These are phyloP conservation scores for Andrena cerasifolii DNA, from an alignment of 1,140 invertebrate species.

Conservation along the genomic window DNA sequence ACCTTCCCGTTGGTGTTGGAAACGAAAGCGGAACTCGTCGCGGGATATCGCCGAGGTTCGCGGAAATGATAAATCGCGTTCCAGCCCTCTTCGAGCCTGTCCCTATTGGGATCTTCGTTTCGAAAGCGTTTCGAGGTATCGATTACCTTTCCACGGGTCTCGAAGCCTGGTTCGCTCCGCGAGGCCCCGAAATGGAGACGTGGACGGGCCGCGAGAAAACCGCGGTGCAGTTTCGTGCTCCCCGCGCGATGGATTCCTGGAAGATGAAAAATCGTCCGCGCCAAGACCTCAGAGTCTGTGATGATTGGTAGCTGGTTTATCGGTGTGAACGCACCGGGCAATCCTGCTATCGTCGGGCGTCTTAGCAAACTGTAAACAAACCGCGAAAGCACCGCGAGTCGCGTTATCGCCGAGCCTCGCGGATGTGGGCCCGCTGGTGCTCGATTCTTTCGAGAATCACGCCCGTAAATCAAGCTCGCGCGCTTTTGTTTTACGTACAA, in stretches of 20 bases:
- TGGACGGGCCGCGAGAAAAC: neutral
- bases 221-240: neutral
- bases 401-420: neutral
- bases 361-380: conserved; percentile 22
- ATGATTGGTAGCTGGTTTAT: too few relatives aligned
- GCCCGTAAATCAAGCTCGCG: conserved; percentile 14
- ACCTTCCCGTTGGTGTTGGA: neutral
- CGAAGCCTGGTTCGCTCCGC: neutral
- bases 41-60: neutral
- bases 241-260: neutral
- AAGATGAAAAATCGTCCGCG: neutral
- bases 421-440: neutral
- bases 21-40: conserved; percentile 5
- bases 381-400: neutral
- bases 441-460: conserved; percentile 11
- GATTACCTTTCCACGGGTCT: conserved; percentile 15
- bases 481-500: conserved; percentile 8
- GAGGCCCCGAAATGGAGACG: too few relatives aligned
- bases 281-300: too few relatives aligned
- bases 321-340: conserved; percentile 3
- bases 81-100: neutral
- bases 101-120: neutral
- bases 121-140: conserved; percentile 29
- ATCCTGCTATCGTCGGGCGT: conserved; percentile 3
- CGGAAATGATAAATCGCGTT: conserved; percentile 18